phyloP scores from a whole-genome alignment of 2,888 invertebrate genomes.

The Carpatolechia fugitivella region DNA sequence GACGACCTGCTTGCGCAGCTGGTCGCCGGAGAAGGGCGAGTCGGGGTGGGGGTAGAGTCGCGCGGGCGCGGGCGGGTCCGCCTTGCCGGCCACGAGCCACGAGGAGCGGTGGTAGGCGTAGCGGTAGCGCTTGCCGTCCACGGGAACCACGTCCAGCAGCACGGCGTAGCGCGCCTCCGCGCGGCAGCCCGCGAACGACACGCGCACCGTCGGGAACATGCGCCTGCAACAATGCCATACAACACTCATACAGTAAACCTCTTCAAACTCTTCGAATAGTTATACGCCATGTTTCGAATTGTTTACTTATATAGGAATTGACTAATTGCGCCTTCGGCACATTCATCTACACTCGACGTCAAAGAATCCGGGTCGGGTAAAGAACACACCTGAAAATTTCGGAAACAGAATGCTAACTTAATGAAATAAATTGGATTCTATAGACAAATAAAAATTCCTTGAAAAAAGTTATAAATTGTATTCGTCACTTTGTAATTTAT shows the following conservation, averaged over 20 bases:
- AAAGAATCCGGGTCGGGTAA: too few relatives aligned
- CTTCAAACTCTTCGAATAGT: too few relatives aligned
- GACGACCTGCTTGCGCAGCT: constrained; percentile 96
- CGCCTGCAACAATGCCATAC: constrained; percentile 83
- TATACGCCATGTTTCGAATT: too few relatives aligned
- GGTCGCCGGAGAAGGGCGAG: constrained; percentile 96
- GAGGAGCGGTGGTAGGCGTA: constrained; percentile 99
- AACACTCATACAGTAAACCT: neutral
- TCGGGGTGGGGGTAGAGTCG: constrained; percentile 98
- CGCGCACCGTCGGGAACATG: constrained; percentile 98
- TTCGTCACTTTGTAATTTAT: too few relatives aligned
- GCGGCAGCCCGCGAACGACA: constrained; percentile 92
- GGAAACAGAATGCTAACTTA: too few relatives aligned
- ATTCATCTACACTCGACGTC: too few relatives aligned
- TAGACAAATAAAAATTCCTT: too few relatives aligned
- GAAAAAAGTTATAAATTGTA: too few relatives aligned
- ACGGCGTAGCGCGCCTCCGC: constrained; percentile 94
- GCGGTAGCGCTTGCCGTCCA: constrained; percentile 97
- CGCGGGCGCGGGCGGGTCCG: constrained; percentile 96
- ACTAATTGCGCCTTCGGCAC: too few relatives aligned
- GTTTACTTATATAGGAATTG: too few relatives aligned
- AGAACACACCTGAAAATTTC: too few relatives aligned
- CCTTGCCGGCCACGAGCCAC: constrained; percentile 99
- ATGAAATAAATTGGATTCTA: too few relatives aligned
- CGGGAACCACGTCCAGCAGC: constrained; percentile 96